phyloP scores from a whole-genome alignment of 2,113 vertebrate species.

The Thryonomys swinderianus region DNA sequence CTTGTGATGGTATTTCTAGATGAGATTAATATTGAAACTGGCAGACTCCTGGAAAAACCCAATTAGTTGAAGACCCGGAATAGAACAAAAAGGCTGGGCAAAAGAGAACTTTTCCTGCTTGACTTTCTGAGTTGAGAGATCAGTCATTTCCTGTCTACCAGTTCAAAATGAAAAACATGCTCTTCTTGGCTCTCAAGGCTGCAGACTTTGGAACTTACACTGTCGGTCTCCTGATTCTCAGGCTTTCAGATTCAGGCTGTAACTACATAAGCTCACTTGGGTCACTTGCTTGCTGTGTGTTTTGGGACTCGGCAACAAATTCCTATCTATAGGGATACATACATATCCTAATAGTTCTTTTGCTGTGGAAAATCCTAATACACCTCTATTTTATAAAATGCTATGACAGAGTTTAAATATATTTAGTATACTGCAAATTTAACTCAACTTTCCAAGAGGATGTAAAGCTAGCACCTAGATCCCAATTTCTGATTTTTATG shows the following conservation, averaged over 20 bases:
- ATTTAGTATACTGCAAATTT: not conserved
- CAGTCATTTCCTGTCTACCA: not conserved
- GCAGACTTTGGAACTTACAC: not conserved
- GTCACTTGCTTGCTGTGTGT: not conserved
- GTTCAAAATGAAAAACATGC: not conserved
- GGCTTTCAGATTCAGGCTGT: not conserved
- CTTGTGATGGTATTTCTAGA: not conserved
- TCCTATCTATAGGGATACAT: not conserved
- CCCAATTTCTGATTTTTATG: slow-evolving; percentile 17
- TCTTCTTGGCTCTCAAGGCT: not conserved
- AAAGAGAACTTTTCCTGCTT: not conserved
- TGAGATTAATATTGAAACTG: slow-evolving; percentile 34
- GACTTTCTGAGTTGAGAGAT: not conserved
- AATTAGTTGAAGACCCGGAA: not conserved
- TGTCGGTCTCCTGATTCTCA: not conserved
- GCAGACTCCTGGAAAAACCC: not conserved
- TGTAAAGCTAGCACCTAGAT: not conserved
- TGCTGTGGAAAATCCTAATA: not conserved
- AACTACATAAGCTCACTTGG: not conserved
- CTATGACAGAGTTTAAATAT: not conserved
- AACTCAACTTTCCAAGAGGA: slow-evolving; percentile 5
- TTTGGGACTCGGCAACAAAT: not conserved
- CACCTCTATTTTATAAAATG: slow-evolving; percentile 43
- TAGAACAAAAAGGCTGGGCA: not conserved
- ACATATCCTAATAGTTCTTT: not conserved